These are phyloP conservation scores for Eremophila alpestris DNA, from an alignment of 2,797 vertebrate species.

Conservation along the genomic window DNA sequence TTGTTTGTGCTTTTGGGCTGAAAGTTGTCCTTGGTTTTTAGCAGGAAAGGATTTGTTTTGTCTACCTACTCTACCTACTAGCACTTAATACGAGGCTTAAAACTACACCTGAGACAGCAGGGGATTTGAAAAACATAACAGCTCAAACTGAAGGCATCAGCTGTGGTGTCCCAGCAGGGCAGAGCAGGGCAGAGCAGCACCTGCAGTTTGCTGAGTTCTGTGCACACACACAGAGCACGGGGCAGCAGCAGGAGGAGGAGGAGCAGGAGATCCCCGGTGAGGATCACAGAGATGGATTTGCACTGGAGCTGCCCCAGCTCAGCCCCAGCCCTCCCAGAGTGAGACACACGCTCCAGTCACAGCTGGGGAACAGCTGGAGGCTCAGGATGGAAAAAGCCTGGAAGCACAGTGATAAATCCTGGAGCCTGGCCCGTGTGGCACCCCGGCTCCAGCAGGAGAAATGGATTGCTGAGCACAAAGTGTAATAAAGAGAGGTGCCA, in stretches of 20 bases:
- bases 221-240: neutral
- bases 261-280: neutral
- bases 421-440: neutral
- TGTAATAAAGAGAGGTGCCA: slow-evolving; percentile 53
- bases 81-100: too few species aligned
- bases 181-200: too few species aligned
- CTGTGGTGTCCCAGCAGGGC: too few species aligned
- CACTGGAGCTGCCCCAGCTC: neutral
- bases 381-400: neutral
- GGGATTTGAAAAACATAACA: too few species aligned
- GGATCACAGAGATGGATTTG: neutral
- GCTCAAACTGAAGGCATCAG: too few species aligned
- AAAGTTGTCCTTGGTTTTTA: too few species aligned
- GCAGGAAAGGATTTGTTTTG: too few species aligned
- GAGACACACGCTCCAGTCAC: neutral
- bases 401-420: slow-evolving; percentile 48
- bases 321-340: neutral
- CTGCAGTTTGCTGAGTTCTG: too few species aligned
- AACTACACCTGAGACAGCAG: too few species aligned
- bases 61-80: too few species aligned
- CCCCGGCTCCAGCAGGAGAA: neutral
- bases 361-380: slow-evolving; percentile 42
- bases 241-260: neutral
- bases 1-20: too few species aligned
- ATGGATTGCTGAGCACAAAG: slow-evolving; percentile 30